Evolutionary conservation across 2,888 invertebrate genomes (phyloP).

Genomic region (Hemithea aestivaria): DNA sequence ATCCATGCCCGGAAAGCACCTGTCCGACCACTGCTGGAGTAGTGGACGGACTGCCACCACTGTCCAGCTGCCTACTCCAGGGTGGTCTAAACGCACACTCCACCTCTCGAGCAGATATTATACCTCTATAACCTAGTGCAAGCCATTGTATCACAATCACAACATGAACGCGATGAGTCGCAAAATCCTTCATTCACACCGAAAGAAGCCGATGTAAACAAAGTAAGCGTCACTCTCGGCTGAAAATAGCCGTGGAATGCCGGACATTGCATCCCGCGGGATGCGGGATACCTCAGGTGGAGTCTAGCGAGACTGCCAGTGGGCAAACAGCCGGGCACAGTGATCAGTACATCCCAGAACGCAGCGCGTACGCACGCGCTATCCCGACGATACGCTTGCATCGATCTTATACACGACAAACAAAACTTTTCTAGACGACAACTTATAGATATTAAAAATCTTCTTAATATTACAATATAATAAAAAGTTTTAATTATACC

Average conservation of each 20-base stretch:
- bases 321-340: conserved; percentile 19
- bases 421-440: conserved; percentile 8
- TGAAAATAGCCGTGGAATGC: conserved; percentile 72
- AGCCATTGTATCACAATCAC: too few species aligned
- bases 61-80: too few species aligned
- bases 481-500: too few species aligned
- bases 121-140: too few species aligned
- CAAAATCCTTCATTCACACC: conserved; percentile 36
- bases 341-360: conserved; percentile 34
- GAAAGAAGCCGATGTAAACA: conserved; percentile 61
- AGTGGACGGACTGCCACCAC: too few species aligned
- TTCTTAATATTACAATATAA: background rate
- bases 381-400: conserved; percentile 22
- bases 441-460: conserved; percentile 2
- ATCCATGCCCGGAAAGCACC: too few species aligned
- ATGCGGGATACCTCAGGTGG: conserved; percentile 39
- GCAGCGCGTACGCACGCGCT: conserved; percentile 36
- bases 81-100: too few species aligned
- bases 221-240: conserved; percentile 58
- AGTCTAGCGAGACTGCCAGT: conserved; percentile 6
- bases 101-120: too few species aligned
- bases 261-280: conserved; percentile 63
- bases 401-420: conserved; percentile 55
- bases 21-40: too few species aligned
- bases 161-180: conserved; percentile 1